phyloP scores from a whole-genome alignment of 2,888 invertebrate genomes.

The Idaea dimidiata region DNA sequence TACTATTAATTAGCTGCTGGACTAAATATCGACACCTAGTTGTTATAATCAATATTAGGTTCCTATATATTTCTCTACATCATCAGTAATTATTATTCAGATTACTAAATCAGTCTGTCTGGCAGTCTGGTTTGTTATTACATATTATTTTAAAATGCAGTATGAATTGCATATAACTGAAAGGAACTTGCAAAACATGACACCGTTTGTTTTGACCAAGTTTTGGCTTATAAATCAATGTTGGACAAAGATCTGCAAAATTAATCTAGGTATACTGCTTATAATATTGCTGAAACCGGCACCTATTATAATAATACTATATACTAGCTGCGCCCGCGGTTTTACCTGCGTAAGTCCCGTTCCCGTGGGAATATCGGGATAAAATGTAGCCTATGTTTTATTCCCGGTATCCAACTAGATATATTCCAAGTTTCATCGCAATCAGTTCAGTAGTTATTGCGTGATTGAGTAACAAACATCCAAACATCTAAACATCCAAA shows the following conservation, averaged over 20 bases:
- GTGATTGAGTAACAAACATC: too few relatives aligned
- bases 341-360: not conserved
- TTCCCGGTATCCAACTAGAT: too few relatives aligned
- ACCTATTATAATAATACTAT: too few relatives aligned
- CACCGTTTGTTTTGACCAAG: not conserved
- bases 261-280: not conserved
- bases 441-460: too few relatives aligned
- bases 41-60: not conserved
- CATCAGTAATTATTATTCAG: not conserved
- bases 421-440: too few relatives aligned
- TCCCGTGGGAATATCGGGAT: too few relatives aligned
- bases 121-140: not conserved
- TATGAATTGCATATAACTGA: not conserved
- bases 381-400: too few relatives aligned
- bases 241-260: too few relatives aligned
- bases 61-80: too few relatives aligned
- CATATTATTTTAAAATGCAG: not conserved
- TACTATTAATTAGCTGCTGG: not conserved
- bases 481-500: too few relatives aligned
- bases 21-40: not conserved
- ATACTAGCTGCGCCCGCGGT: not conserved
- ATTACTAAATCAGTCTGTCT: not conserved
- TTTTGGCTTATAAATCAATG: not conserved
- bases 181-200: not conserved
- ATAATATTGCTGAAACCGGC: too few relatives aligned